phyloP scores from a whole-genome alignment of 2,888 invertebrate genomes.

The Phorcus lineatus region DNA sequence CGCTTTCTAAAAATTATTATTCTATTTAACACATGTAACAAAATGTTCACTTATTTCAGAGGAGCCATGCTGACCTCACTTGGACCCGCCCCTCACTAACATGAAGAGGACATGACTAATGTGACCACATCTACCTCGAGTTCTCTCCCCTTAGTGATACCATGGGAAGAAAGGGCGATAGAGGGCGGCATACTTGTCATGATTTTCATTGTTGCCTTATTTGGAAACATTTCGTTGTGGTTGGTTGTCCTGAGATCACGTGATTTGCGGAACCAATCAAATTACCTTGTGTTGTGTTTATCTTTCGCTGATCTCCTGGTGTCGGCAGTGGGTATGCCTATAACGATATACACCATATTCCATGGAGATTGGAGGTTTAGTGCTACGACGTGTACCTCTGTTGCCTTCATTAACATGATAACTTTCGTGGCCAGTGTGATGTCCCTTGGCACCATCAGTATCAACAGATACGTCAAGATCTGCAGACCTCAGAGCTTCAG shows the following conservation, averaged over 20 bases:
- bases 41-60: background rate
- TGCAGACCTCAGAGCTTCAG: slow-evolving; percentile 57
- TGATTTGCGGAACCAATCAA: slow-evolving; percentile 52
- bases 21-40: too few species aligned
- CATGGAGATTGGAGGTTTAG: slow-evolving; percentile 52
- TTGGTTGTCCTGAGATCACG: slow-evolving; percentile 49
- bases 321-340: slow-evolving; percentile 65
- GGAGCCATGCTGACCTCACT: background rate
- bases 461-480: slow-evolving; percentile 70
- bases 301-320: slow-evolving; percentile 67
- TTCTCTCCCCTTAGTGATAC: background rate
- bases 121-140: background rate
- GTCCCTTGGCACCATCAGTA: slow-evolving; percentile 70
- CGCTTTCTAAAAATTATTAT: too few species aligned
- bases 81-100: background rate
- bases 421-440: slow-evolving; percentile 69
- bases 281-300: slow-evolving; percentile 59
- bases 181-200: slow-evolving; percentile 43
- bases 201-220: slow-evolving; percentile 47
- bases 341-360: slow-evolving; percentile 55
- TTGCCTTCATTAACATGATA: slow-evolving; percentile 68
- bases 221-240: slow-evolving; percentile 62
- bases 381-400: slow-evolving; percentile 48
- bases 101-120: slow-evolving; percentile 12
- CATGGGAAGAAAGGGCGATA: slow-evolving; percentile 27